phyloP scores from a whole-genome alignment of 2,113 vertebrate genomes.

The Mesembrinibis cayennensis region DNA sequence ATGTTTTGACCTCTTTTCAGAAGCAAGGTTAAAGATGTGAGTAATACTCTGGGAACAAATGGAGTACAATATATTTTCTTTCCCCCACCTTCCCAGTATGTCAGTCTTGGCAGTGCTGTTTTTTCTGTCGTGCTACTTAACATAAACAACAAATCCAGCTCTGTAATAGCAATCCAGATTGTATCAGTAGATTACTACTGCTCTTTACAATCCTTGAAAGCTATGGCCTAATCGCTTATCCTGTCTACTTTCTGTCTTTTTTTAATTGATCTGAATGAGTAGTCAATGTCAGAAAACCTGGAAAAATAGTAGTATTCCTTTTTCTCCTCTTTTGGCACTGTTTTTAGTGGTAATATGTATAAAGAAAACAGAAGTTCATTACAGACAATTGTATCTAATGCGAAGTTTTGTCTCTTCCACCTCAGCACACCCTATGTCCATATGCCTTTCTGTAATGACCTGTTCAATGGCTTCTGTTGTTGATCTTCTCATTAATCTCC shows the following conservation, averaged over 20 bases:
- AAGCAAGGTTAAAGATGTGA: not conserved
- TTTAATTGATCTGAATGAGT: not conserved
- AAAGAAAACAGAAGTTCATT: not conserved
- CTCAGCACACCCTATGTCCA: rapidly evolving
- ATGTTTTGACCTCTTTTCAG: not conserved
- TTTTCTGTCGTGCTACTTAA: not conserved
- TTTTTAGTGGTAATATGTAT: not conserved
- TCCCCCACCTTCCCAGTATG: not conserved
- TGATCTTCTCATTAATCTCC: not conserved
- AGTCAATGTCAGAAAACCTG: not conserved
- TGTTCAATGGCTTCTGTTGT: not conserved
- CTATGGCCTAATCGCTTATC: not conserved
- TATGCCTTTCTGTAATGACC: not conserved
- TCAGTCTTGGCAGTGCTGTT: not conserved
- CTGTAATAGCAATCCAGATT: not conserved
- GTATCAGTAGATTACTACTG: slow-evolving; percentile 10
- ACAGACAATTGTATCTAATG: not conserved
- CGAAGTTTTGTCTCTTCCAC: not conserved
- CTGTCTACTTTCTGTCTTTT: not conserved
- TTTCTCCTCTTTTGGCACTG: not conserved
- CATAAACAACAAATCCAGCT: not conserved
- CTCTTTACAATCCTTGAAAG: not conserved
- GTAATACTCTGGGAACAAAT: not conserved
- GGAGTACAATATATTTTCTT: not conserved
- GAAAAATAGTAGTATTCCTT: not conserved